Percentiles rank a stretch among this genome's conserved stretches.
These are phyloP conservation scores for Saccostrea glomerata DNA, from an alignment of 1,140 invertebrate genomes.

Conservation along the genomic window DNA sequence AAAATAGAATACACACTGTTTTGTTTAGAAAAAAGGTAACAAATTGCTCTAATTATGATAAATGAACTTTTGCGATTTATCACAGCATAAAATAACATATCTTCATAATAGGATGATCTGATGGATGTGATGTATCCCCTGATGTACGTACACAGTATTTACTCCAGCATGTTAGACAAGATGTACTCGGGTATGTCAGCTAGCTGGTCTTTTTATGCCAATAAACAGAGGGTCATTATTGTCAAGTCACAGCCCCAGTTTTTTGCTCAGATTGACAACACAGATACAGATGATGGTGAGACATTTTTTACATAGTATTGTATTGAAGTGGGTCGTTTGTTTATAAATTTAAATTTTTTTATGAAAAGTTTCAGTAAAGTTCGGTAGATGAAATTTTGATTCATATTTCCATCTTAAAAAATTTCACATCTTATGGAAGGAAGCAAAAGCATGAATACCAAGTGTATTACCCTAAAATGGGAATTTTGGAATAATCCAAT, in stretches of 20 bases:
- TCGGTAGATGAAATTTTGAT: not conserved
- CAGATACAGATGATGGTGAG: constrained; percentile 63
- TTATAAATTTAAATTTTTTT: not conserved
- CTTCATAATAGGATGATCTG: constrained; percentile 61
- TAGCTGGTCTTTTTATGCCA: constrained; percentile 76
- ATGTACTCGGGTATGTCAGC: constrained; percentile 70
- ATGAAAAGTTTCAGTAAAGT: not conserved
- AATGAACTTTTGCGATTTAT: no score
- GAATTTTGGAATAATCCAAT: no score
- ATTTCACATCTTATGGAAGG: no score
- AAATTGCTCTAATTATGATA: no score
- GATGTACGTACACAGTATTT: constrained; percentile 76
- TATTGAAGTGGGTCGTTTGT: no score
- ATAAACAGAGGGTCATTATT: constrained; percentile 73
- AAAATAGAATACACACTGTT: no score
- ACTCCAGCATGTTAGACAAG: constrained; percentile 76
- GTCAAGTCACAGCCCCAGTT: constrained; percentile 74
- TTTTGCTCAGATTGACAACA: constrained; percentile 56
- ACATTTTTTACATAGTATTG: no score
- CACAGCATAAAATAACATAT: not conserved
- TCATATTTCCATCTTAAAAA: no score
- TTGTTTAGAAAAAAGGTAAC: no score
- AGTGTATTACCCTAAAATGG: no score
- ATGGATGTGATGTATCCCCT: constrained; percentile 71
- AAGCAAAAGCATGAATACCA: no score